phyloP scores from a whole-genome alignment of 2,888 invertebrate species.

The Philereme transversata region DNA sequence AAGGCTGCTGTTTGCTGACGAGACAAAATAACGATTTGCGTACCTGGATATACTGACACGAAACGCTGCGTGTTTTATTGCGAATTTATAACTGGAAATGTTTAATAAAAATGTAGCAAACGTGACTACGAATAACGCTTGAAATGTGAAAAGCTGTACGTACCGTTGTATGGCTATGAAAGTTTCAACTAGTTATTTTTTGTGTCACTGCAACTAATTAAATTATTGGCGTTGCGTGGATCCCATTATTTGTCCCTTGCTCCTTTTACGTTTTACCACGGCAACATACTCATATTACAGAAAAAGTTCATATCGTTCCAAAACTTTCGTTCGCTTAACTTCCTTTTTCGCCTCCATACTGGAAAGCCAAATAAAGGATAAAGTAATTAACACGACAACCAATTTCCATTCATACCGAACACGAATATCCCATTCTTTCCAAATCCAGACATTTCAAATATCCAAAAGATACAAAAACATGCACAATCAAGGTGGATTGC shows the following conservation, averaged over 20 bases:
- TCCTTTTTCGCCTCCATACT: neutral
- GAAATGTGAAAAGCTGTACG: slow-evolving; percentile 13
- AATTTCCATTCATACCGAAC: slow-evolving; percentile 14
- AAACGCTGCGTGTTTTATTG: slow-evolving; percentile 56
- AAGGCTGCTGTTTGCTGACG: slow-evolving; percentile 68
- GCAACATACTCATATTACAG: too few species aligned
- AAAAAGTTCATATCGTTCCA: too few species aligned
- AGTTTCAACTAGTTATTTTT: neutral
- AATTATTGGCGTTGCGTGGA: too few species aligned
- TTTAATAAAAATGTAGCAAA: slow-evolving; percentile 55
- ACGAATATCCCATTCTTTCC: slow-evolving; percentile 17
- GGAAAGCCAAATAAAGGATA: slow-evolving; percentile 7
- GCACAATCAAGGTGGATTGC: slow-evolving; percentile 21
- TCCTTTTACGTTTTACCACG: too few species aligned
- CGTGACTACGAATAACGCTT: slow-evolving; percentile 41
- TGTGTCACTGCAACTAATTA: too few species aligned
- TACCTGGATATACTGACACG: slow-evolving; percentile 69
- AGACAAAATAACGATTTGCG: slow-evolving; percentile 64
- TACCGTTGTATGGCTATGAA: slow-evolving; percentile 1
- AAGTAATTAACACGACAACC: slow-evolving; percentile 20
- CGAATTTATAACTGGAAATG: slow-evolving; percentile 52
- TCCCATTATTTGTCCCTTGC: too few species aligned
- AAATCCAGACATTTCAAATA: slow-evolving; percentile 15
- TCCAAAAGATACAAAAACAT: slow-evolving; percentile 24
- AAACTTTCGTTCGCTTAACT: neutral